phyloP scores from a whole-genome alignment of 1,140 invertebrate genomes.

The Oppia nitens region DNA sequence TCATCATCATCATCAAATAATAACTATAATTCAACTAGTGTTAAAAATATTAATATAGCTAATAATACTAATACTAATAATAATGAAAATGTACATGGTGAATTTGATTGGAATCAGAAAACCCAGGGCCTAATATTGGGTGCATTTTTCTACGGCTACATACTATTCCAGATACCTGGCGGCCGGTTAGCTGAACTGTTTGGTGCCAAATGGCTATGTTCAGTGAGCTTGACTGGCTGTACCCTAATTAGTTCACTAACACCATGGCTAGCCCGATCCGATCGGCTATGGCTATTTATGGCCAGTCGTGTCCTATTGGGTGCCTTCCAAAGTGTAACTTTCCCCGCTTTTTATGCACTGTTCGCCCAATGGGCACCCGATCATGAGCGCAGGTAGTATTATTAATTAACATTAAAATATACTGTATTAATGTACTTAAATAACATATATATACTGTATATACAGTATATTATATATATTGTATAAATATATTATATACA shows the following conservation, averaged over 20 bases:
- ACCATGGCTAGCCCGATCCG: constrained; percentile 11
- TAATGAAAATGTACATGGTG: too few species aligned
- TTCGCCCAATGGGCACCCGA: constrained; percentile 23
- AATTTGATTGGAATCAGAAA: constrained; percentile 20
- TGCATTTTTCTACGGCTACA: constrained; percentile 74
- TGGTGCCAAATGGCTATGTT: constrained; percentile 53
- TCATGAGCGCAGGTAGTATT: constrained; percentile 12
- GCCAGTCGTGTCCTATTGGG: constrained; percentile 14
- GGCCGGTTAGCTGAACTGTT: constrained; percentile 55
- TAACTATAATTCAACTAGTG: too few species aligned
- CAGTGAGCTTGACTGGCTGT: constrained; percentile 5
- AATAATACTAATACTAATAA: too few species aligned
- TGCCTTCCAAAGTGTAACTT: constrained; percentile 22
- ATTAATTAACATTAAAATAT: too few species aligned
- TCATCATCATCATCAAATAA: too few species aligned
- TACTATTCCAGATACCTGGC: constrained; percentile 61
- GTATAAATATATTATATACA: neutral
- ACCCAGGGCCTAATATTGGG: constrained; percentile 43
- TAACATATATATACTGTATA: too few species aligned
- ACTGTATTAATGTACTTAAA: too few species aligned
- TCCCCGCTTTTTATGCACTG: constrained; percentile 27
- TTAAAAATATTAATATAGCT: too few species aligned
- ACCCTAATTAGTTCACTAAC: constrained; percentile 15
- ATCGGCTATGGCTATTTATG: constrained; percentile 5
- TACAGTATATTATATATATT: neutral